Percentiles rank a stretch among this genome's conserved stretches.
These are phyloP conservation scores for Bolinopsis microptera DNA, from an alignment of 37 sponge, comb jelly and placozoan species.

Conservation along the genomic window DNA sequence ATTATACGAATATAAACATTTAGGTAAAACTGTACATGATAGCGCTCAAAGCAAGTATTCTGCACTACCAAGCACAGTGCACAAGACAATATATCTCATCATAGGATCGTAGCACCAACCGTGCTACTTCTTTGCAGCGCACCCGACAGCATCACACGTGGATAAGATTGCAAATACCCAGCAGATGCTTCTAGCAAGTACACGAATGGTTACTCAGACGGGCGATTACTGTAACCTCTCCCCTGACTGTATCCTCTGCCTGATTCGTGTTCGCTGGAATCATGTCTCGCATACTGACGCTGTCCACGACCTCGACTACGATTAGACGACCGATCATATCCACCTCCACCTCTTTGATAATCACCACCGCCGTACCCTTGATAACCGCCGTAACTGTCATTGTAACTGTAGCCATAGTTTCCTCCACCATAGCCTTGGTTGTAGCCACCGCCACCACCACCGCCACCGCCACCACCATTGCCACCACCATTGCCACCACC, in stretches of 20 bases:
- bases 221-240: neutral
- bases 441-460: neutral
- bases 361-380: neutral
- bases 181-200: neutral
- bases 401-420: constrained; percentile 44
- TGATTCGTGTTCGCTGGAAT: constrained; percentile 38
- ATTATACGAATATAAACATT: constrained; percentile 63
- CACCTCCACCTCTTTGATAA: neutral
- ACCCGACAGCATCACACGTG: neutral
- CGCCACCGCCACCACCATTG: neutral
- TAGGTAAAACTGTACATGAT: constrained; percentile 47
- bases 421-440: neutral
- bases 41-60: constrained; percentile 40
- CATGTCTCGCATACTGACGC: neutral
- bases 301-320: neutral
- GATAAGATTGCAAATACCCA: neutral
- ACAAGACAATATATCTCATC: neutral
- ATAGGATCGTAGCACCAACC: neutral
- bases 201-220: neutral
- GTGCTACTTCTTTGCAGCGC: neutral
- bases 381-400: constrained; percentile 44
- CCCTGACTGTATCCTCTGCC: neutral
- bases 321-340: constrained; percentile 16
- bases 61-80: constrained; percentile 29
- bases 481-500: constrained; percentile 21